Percentiles rank a stretch among this genome's conserved stretches.
Conservation (phyloP, 1,140 invertebrate genomes). For the Lepidurus packardi region DNA sequence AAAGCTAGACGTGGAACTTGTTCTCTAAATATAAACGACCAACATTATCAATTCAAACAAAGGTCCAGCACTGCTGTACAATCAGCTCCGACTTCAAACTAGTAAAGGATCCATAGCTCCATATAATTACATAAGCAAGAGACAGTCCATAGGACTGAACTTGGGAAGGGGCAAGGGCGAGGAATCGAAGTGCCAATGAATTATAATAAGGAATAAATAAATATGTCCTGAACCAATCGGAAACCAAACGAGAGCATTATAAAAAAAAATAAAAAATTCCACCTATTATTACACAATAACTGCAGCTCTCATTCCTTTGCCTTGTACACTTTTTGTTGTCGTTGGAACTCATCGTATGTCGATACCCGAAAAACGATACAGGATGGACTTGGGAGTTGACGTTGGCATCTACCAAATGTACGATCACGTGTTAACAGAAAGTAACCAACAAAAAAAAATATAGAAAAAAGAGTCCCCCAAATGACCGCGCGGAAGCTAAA, state of each 20-base stretch:
- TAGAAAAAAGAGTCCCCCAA: not conserved
- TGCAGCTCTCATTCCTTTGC: too few relatives aligned
- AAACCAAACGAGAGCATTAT: too few relatives aligned
- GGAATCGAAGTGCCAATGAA: not conserved
- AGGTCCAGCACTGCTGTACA: not conserved
- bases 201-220: slow-evolving; percentile 1
- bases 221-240: not conserved
- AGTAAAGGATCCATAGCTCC: not conserved
- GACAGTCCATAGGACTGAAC: slow-evolving; percentile 14
- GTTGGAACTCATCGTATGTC: not conserved
- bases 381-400: not conserved
- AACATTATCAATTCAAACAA: not conserved
- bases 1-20: not conserved
- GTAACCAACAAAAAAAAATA: not conserved
- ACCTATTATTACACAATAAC: too few relatives aligned
- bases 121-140: slow-evolving; percentile 6
- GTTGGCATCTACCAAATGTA: not conserved
- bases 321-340: too few relatives aligned
- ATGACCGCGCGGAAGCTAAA: not conserved
- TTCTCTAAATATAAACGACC: not conserved
- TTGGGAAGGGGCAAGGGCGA: not conserved
- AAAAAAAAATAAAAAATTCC: too few relatives aligned
- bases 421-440: not conserved
- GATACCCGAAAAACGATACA: not conserved
- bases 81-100: not conserved